Evolutionary conservation across 2,888 invertebrate genomes (phyloP), one percentile per base, ranked within the genome.

Genomic region (Oithona nana): DNA sequence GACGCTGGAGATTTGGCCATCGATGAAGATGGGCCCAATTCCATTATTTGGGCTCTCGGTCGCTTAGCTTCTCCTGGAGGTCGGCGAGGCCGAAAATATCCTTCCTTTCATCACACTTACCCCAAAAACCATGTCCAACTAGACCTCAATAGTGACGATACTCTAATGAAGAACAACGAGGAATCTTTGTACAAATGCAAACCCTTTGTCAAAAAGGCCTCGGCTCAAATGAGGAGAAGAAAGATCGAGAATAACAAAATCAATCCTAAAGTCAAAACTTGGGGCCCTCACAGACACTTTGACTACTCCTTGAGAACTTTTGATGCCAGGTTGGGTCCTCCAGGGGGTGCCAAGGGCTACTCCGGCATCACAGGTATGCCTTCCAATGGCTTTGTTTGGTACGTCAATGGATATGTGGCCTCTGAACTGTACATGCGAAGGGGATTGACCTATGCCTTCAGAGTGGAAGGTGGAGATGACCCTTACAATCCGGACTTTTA

Each of bases 371-470:
- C 66, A 66, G 66, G 64, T 28, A 22, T 64, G 26, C 63, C 66
- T 13, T 65, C 65, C 48, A 83, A 80, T 67, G 84, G 82, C 0
- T 75, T 86, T 52, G 83, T 88, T 13, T 93, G 90, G 89, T 94
- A 92, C 74, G 85, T 94, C 65, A 92, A 94, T 74, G 93, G 93
- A 0, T 81, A 82, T 69, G 76, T 93, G 68, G 81, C 84, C 58
- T 92, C 92, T 0, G 89, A 92, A 73, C 75, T 94, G 65, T 89
- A 86, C 79, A 76, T 94, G 68, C 79, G 88, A 65, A 76, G 93
- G 61, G 92, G 90, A 0, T 77, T 88, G 63, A 83, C 82, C 0
- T 94, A 94, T 75, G 83, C 79, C 16, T 88, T 94, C 71, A 80
- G 80, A 70, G 83, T 83, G 3, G 74, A 76, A 65, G 92, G 92